Percentiles rank a stretch among this genome's conserved stretches.
Evolutionary conservation across 2,113 vertebrate species (phyloP).

Genomic region (Grammomys surdaster): DNA sequence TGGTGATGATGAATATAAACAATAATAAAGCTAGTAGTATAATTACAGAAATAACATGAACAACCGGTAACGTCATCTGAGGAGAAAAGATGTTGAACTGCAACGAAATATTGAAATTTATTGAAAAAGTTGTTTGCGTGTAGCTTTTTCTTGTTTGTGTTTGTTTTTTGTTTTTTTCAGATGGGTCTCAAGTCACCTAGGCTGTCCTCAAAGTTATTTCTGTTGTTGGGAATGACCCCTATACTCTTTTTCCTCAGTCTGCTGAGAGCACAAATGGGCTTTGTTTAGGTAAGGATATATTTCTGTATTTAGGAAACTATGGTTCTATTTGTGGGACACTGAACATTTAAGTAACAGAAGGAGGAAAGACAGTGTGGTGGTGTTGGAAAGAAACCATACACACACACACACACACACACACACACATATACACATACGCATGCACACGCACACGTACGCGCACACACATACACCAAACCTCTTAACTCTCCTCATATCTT

Average conservation of each 20-base stretch:
- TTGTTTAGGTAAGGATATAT: neutral
- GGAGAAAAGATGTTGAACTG: neutral
- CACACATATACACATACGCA: neutral
- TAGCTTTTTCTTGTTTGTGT: neutral
- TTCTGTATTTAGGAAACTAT: neutral
- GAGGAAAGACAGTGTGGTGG: neutral
- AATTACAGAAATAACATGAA: neutral
- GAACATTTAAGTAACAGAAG: neutral
- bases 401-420: neutral
- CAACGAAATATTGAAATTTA: constrained; percentile 16
- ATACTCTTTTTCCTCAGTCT: neutral
- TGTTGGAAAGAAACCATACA: neutral
- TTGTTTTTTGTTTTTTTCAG: neutral
- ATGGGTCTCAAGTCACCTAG: neutral
- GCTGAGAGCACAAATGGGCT: neutral
- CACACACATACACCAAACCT: neutral
- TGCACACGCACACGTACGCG: neutral
- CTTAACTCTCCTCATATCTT: neutral
- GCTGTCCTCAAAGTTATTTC: neutral
- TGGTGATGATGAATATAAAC: neutral
- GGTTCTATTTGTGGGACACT: neutral
- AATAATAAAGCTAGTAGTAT: neutral
- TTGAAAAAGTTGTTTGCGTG: neutral
- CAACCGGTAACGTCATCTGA: neutral
- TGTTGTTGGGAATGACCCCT: neutral